phyloP scores from a whole-genome alignment of 2,797 vertebrate genomes.

The Vipera latastei region DNA sequence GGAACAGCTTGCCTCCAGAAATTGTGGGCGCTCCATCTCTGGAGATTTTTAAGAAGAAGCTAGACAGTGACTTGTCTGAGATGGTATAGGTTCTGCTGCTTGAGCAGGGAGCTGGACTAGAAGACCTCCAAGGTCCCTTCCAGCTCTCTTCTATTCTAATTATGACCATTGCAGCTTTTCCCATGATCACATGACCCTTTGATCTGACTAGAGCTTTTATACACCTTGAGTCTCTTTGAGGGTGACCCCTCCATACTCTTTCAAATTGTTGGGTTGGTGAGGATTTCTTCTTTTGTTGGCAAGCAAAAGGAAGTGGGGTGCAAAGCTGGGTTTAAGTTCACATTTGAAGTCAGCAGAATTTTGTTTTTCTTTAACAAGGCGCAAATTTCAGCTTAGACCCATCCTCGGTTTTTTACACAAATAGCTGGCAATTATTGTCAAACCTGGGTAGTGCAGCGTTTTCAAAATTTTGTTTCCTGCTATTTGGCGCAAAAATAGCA shows the following conservation, averaged over 20 bases:
- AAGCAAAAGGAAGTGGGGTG: neutral
- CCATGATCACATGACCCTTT: too few relatives aligned
- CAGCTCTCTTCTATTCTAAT: too few relatives aligned
- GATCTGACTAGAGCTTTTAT: neutral
- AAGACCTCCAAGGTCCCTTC: too few relatives aligned
- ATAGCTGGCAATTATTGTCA: neutral
- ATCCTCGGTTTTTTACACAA: neutral
- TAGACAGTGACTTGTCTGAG: too few relatives aligned
- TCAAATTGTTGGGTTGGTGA: too few relatives aligned
- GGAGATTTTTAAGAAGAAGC: too few relatives aligned
- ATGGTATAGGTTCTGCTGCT: too few relatives aligned
- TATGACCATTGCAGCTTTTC: neutral
- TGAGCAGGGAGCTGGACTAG: too few relatives aligned
- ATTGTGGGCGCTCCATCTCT: too few relatives aligned
- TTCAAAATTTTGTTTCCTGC: neutral
- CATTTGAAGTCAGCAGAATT: neutral
- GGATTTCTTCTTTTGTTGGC: too few relatives aligned
- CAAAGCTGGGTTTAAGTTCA: neutral
- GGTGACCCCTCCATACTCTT: neutral
- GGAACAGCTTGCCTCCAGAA: too few relatives aligned
- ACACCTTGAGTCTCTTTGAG: neutral
- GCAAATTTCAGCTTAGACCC: neutral
- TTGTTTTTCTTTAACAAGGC: neutral
- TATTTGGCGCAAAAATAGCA: neutral
- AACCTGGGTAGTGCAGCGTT: neutral